Percentiles rank a stretch among this genome's conserved stretches.
Evolutionary conservation across 2,797 vertebrate genomes (phyloP).

Genomic region (Pangasius krempfi): DNA sequence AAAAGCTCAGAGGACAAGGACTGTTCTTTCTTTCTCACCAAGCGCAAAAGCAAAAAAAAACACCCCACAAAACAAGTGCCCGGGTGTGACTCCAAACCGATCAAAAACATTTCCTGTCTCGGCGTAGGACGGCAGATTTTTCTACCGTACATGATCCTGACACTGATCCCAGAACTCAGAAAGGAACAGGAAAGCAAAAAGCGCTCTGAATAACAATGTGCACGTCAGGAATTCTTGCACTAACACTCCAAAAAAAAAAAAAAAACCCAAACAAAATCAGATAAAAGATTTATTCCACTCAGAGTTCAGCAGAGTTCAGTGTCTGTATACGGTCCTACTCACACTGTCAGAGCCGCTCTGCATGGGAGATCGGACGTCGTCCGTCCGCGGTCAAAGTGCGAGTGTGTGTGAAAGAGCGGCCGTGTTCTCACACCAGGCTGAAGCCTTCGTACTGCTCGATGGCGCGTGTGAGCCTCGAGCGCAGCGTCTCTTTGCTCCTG

Average conservation of each 20-base stretch:
- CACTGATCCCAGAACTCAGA: not conserved
- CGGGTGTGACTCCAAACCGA: constrained; percentile 5
- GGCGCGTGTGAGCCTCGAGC: constrained; percentile 84
- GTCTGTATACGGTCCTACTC: not conserved
- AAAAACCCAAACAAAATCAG: not conserved
- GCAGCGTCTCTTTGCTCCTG: constrained; percentile 90
- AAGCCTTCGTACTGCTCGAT: constrained; percentile 97
- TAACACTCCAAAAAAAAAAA: constrained; percentile 34
- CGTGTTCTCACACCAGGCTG: constrained; percentile 83
- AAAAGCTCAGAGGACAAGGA: constrained; percentile 11
- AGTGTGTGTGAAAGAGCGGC: not conserved
- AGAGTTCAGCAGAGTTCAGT: constrained; percentile 28
- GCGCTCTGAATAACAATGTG: not conserved
- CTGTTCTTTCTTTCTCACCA: not conserved
- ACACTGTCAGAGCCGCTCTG: not conserved
- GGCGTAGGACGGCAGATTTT: not conserved
- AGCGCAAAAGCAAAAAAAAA: not conserved
- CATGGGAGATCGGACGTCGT: not conserved
- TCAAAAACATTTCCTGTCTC: not conserved
- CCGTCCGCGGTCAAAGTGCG: constrained; percentile 46
- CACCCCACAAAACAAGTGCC: not conserved
- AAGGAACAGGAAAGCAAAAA: constrained; percentile 1
- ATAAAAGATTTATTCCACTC: constrained; percentile 41
- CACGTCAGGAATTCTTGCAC: constrained; percentile 1
- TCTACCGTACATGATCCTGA: not conserved